Evolutionary conservation across 2,113 vertebrate species (phyloP), one percentile per base, ranked within the genome.

Genomic region (Ciconia maguari): DNA sequence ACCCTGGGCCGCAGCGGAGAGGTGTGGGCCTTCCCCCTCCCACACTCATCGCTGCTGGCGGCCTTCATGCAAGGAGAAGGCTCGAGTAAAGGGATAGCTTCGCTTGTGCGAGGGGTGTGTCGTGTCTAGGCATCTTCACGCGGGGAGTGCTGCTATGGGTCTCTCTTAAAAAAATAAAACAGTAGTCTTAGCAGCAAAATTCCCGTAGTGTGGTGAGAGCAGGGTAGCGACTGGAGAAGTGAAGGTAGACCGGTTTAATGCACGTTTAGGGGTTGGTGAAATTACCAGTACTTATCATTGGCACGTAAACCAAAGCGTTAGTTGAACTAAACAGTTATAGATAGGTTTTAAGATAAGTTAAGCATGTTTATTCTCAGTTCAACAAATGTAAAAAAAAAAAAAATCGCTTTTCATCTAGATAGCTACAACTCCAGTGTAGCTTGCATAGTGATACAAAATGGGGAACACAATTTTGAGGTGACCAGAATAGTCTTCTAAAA

Each of bases 21-120:
- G 60, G 18, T 20, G 38, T 16, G 72, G 8, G 32, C 25, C 27
- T 16, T 7, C 13, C 8, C 9, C 4, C 38, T 16, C 60, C 13
- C 41, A 2, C 61, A 5, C 13, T 3, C 19, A 1, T 14, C 4
- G 21, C 26, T 8, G n/a, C 54, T 13, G 55, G 6, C 11, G 16
- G 11, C 19, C 36, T n/a, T 38, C 10, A 0, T 12, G 54, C 10
- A 1, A 30, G 25, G 42, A 12, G 11, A 29, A 36, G 7, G 44
- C 48, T 25, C 4, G 13, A 9, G 62, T 9, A 6, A 11, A 46
- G 6, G 11, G 16, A 30, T 5, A 10, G 49, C 21, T 6, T 57
- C 20, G 0, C 7, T 8, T 24, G 32, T 11, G 24, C 55, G 42
- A 32, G 42, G 21, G 34, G 17, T 4, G 5, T 30, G 25, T 17